Evolutionary conservation across 2,797 vertebrate species (phyloP).

Genomic region (Neostethus bicornis): DNA sequence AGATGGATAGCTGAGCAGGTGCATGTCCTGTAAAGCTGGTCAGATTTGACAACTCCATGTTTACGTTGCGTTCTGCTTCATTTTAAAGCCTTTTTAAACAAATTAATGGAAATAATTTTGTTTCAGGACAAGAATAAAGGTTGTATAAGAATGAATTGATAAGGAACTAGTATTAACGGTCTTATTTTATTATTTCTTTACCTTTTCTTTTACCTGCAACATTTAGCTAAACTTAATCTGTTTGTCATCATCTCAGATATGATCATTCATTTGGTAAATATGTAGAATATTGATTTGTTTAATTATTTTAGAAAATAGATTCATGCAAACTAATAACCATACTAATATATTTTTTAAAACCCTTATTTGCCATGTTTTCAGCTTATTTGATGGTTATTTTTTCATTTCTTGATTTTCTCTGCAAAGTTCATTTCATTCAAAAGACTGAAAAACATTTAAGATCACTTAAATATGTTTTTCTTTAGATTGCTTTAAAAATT

Average conservation of each 20-base stretch:
- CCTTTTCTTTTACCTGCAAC: not conserved
- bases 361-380: no score
- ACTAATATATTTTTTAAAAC: no score
- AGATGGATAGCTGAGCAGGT: conserved; percentile 55
- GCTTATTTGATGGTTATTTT: no score
- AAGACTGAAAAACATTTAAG: not conserved
- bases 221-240: conserved; percentile 36
- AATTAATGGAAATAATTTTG: not conserved
- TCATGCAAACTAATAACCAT: no score
- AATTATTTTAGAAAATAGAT: not conserved
- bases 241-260: not conserved
- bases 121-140: no score
- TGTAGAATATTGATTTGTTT: not conserved
- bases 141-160: not conserved
- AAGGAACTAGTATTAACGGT: not conserved
- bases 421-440: not conserved
- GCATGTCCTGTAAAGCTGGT: conserved; percentile 30
- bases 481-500: conserved; percentile 23
- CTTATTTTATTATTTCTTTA: conserved; percentile 22
- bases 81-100: conserved; percentile 11
- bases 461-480: not conserved
- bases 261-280: not conserved
- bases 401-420: no score
- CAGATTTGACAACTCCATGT: conserved; percentile 33
- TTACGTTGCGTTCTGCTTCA: conserved; percentile 29